Base-by-base conservation (phyloP, 2,888 invertebrate genomes). In the Leptopilina drosophilae region DNA sequence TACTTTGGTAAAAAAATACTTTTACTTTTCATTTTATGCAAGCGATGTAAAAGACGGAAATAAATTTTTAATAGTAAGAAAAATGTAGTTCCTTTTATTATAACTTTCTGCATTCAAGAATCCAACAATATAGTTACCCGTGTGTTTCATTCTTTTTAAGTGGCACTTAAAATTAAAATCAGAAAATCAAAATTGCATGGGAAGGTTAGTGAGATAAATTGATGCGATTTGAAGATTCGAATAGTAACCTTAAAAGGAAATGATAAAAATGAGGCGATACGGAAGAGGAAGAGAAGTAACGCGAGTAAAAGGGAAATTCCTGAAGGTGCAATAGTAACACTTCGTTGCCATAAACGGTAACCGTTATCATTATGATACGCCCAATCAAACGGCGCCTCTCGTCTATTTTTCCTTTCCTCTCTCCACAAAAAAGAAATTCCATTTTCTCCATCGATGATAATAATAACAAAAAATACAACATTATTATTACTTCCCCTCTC, bases 281-380 rank as follows among this genome's bases (percentile, higher is more conserved):
- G 80, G 78, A 78, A 64, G 69, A 78, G 77, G 77, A 79, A 76
- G 79, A 76, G 73, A 33, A n/a, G 66, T 64, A n/a, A 67, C 15
- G 15, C 65, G 65, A 33, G 65, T 40, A 65, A 33, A 20, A 26
- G 80, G 81, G 78, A 82, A 84, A 82, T 84, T 84, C 82, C 84
- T 85, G 12, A 66, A 78, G 85, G 82, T 82, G 82, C 82, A 84
- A 83, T 86, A 87, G 78, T 80, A 84, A 87, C 86, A 82, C 81
- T 83, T 84, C 75, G 82, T 78, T 80, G 82, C 78, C 69, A 75
- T 82, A 80, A 87, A 87, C 88, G 85, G 85, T 85, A 86, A 89
- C 84, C 83, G 86, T 89, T 88, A 89, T 87, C 88, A 88, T 88
- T 88, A 87, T 83, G 85, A 88, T 87, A 86, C 83, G 82, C 82